Evolutionary conservation across 2,797 vertebrate genomes (phyloP).

Genomic region (Ataeniobius toweri): DNA sequence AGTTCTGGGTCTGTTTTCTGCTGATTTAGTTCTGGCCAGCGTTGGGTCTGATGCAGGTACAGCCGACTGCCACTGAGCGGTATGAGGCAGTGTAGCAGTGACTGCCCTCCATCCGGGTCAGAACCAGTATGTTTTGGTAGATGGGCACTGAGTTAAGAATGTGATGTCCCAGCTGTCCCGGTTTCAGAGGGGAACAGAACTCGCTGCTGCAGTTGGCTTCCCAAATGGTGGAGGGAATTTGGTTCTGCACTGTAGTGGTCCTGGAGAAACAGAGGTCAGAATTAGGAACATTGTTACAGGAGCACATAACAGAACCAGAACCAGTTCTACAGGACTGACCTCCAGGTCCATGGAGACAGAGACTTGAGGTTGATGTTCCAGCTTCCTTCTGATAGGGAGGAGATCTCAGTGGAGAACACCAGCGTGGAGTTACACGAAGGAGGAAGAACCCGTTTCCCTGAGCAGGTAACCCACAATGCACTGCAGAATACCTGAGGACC

Average conservation of each 20-base stretch:
- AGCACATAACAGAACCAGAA: neutral
- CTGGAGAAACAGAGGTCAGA: slow-evolving; percentile 35
- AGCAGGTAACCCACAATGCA: slow-evolving; percentile 37
- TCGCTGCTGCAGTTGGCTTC: slow-evolving; percentile 71
- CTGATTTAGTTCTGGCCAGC: neutral
- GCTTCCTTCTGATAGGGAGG: slow-evolving; percentile 27
- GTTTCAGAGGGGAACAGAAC: slow-evolving; percentile 49
- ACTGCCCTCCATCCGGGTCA: slow-evolving; percentile 25
- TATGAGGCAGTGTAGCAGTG: slow-evolving; percentile 59
- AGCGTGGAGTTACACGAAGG: slow-evolving; percentile 27
- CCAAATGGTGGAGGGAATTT: slow-evolving; percentile 71
- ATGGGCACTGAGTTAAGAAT: slow-evolving; percentile 69
- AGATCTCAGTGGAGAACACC: slow-evolving; percentile 18
- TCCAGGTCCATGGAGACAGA: slow-evolving; percentile 79
- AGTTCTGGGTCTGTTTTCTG: neutral
- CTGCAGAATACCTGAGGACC: slow-evolving; percentile 55
- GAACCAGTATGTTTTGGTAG: slow-evolving; percentile 70
- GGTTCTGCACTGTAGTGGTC: slow-evolving; percentile 36
- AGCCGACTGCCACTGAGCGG: slow-evolving; percentile 67
- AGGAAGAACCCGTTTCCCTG: neutral
- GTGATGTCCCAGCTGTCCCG: accelerated
- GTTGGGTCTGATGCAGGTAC: slow-evolving; percentile 69
- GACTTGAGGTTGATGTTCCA: slow-evolving; percentile 70
- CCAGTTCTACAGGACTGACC: slow-evolving; percentile 51
- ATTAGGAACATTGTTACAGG: neutral